A percentile compares a stretch with the other conserved stretches of the same genome.
These are phyloP conservation scores for Hesperophylax magnus DNA, from an alignment of 1,140 invertebrate species.

Conservation along the genomic window DNA sequence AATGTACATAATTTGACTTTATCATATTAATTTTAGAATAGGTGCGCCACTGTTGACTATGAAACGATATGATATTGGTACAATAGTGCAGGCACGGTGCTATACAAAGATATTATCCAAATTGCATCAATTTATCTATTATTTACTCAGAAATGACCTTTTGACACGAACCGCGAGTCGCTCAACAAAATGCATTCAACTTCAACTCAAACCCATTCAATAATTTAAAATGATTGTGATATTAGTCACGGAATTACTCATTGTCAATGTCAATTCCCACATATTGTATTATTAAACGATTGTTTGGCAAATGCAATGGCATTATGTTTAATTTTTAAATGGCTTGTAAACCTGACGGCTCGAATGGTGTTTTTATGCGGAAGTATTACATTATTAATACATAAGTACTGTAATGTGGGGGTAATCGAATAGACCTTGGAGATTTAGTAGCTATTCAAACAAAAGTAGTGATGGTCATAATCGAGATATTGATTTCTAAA, in stretches of 20 bases:
- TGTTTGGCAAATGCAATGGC: too few species aligned
- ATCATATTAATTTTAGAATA: not conserved
- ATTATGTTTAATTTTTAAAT: too few species aligned
- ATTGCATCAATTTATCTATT: constrained; percentile 1
- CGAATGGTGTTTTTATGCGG: too few species aligned
- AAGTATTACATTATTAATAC: too few species aligned
- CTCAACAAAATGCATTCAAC: not conserved
- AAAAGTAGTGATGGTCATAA: too few species aligned
- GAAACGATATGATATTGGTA: not conserved
- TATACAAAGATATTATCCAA: not conserved
- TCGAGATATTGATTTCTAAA: too few species aligned
- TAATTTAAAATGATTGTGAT: not conserved
- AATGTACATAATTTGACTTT: too few species aligned
- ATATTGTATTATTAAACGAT: too few species aligned
- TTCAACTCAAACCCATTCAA: not conserved
- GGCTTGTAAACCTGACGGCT: too few species aligned
- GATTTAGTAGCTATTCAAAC: too few species aligned
- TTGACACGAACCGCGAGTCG: not conserved
- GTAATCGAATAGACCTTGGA: too few species aligned
- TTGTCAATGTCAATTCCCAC: constrained; percentile 1
- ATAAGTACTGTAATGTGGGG: too few species aligned
- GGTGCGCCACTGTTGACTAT: not conserved
- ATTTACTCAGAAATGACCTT: constrained; percentile 11
- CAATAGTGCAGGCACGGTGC: not conserved
- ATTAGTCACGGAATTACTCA: constrained; percentile 1